Evolutionary conservation across 2,888 invertebrate species (phyloP), one percentile per base, ranked within the genome.

Genomic region (Dorcus parallelipipedus): DNA sequence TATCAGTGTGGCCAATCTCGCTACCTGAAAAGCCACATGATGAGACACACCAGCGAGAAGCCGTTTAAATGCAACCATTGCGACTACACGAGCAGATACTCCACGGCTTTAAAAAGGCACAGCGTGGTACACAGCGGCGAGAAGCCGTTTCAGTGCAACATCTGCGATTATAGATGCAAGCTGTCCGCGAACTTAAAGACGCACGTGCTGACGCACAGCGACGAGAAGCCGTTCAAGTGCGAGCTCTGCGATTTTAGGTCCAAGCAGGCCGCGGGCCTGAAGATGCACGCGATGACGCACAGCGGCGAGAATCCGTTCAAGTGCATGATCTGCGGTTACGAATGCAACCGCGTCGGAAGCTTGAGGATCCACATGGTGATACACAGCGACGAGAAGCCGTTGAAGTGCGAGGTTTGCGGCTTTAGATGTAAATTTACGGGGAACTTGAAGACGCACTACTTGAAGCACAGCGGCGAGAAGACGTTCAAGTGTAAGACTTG

Each of bases 201-300:
- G 3, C 74, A 75, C 42, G 51, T 68, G 38, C 55, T 74, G 9
- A 71, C 67, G 8, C 74, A 75, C 53, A 73, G 74, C 1, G 74
- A 74, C 9, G 74, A 75, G 56, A 64, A 69, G 38, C 75, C 75
- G 0, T 76, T 73, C 48, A 76, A 82, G 1, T 86, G 86, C 61
- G 78, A 80, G 6, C 76, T 80, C 9, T 86, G 86, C 52, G 81
- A 78, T 0, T 80, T 81, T 52, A 81, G 83, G 0, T 86, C 85
- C 57, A 82, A 33, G 26, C 26, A 33, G 1, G 4, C 26, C 6
- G 26, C 26, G 6, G 7, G 26, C 26, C 7, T 33, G 26, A 33
- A 33, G 6, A 33, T 7, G 26, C 26, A 33, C 26, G 7, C 7
- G 6, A 6, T 33, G 26, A 33, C 26, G 6, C 26, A 33, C 26